Percentiles rank a stretch among this genome's conserved stretches.
Conservation (phyloP, 1,140 invertebrate genomes). For the Tribolium castaneum region DNA sequence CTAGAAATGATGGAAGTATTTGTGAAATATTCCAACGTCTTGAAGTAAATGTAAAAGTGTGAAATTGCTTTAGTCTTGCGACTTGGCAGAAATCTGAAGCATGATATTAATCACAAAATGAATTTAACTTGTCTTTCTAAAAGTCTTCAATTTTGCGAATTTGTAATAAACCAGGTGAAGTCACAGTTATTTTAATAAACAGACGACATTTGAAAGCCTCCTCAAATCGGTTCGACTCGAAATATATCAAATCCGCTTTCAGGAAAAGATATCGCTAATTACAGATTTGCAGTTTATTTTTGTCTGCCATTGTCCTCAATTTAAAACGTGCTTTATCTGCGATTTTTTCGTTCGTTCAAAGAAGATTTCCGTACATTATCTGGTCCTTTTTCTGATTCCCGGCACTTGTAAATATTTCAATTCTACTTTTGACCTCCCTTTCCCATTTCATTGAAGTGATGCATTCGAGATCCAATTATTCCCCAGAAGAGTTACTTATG, state of each 20-base stretch:
- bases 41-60: slow-evolving; percentile 19
- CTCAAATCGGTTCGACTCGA: not conserved
- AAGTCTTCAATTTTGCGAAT: slow-evolving; percentile 7
- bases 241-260: not conserved
- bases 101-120: slow-evolving; percentile 6
- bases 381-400: not conserved
- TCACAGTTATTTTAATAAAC: not conserved
- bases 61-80: slow-evolving; percentile 19
- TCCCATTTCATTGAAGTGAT: not conserved
- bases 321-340: not conserved
- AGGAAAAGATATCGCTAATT: not conserved
- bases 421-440: not conserved
- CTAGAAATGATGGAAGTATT: not conserved
- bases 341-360: not conserved
- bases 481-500: not conserved
- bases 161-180: not conserved
- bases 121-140: slow-evolving; percentile 8
- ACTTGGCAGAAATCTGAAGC: slow-evolving; percentile 11
- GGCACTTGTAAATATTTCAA: slow-evolving; percentile 14
- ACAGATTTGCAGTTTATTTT: not conserved
- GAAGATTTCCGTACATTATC: not conserved
- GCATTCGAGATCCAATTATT: not conserved
- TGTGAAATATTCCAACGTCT: not conserved
- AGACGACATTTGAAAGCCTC: not conserved
- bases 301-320: not conserved